Evolutionary conservation across 2,888 invertebrate genomes (phyloP).

Genomic region (Poecilus cupreus): DNA sequence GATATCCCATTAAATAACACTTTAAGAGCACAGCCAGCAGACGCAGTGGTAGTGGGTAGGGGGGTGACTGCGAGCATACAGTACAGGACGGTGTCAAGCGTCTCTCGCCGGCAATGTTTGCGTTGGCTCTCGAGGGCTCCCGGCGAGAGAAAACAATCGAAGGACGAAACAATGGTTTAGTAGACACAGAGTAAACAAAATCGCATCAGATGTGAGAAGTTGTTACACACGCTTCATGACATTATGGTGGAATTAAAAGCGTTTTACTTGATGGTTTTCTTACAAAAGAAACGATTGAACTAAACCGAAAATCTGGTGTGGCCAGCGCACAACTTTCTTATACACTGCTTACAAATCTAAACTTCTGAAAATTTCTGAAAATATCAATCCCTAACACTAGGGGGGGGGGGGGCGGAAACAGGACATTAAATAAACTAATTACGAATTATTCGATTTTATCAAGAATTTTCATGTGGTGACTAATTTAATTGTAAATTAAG

Average conservation of each 20-base stretch:
- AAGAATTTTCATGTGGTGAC: no score
- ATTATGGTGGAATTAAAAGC: neutral
- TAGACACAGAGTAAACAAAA: slow-evolving; percentile 44
- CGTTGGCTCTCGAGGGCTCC: neutral
- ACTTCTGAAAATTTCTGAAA: no score
- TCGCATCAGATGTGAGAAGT: slow-evolving; percentile 35
- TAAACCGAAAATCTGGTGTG: no score
- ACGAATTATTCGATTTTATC: no score
- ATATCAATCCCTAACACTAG: no score
- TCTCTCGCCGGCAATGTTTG: slow-evolving; percentile 11
- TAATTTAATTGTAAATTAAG: no score
- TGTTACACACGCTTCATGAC: slow-evolving; percentile 9
- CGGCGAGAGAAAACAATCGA: slow-evolving; percentile 41
- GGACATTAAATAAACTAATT: no score
- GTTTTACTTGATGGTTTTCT: neutral
- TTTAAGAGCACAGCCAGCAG: slow-evolving; percentile 14
- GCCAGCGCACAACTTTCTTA: no score
- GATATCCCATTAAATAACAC: slow-evolving; percentile 57
- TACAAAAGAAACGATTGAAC: neutral
- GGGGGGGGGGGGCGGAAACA: no score
- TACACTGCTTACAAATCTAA: no score
- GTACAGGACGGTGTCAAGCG: neutral
- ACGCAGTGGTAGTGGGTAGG: neutral
- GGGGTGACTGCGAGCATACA: no score
- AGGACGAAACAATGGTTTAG: slow-evolving; percentile 46